Percentiles rank a stretch among this genome's conserved stretches.
Evolutionary conservation across 1,140 invertebrate genomes (phyloP).

Genomic region (Ips nitidus): DNA sequence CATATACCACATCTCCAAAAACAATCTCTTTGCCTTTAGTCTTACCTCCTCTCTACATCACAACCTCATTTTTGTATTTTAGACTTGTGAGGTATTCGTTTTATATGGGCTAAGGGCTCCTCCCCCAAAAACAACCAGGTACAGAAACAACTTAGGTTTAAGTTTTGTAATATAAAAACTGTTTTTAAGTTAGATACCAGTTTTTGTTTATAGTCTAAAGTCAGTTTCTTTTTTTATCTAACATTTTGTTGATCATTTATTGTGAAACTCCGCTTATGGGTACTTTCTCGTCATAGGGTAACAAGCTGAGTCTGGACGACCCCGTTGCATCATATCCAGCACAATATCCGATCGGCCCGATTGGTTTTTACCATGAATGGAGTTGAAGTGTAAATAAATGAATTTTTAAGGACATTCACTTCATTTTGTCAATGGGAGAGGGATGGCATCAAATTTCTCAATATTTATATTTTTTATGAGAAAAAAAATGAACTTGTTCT

Average conservation of each 20-base stretch:
- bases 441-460: background rate
- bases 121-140: slow-evolving; percentile 51
- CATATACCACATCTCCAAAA: no score
- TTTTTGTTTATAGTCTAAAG: slow-evolving; percentile 12
- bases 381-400: slow-evolving; percentile 43
- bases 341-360: slow-evolving; percentile 44
- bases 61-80: slow-evolving; percentile 54
- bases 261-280: slow-evolving; percentile 45
- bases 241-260: no score
- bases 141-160: slow-evolving; percentile 48
- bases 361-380: slow-evolving; percentile 44
- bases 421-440: slow-evolving; percentile 23
- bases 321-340: slow-evolving; percentile 41
- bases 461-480: no score
- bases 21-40: slow-evolving; percentile 3
- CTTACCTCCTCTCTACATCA: slow-evolving; percentile 46
- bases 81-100: slow-evolving; percentile 51
- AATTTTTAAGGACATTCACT: slow-evolving; percentile 16
- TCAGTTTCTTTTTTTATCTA: slow-evolving; percentile 11
- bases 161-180: no score
- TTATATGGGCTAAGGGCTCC: slow-evolving; percentile 52
- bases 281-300: slow-evolving; percentile 53
- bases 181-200: slow-evolving; percentile 17
- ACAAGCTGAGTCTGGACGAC: slow-evolving; percentile 46
- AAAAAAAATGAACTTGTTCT: no score